These are phyloP conservation scores for Abrostola tripartita DNA, from an alignment of 2,888 invertebrate genomes.

Conservation along the genomic window DNA sequence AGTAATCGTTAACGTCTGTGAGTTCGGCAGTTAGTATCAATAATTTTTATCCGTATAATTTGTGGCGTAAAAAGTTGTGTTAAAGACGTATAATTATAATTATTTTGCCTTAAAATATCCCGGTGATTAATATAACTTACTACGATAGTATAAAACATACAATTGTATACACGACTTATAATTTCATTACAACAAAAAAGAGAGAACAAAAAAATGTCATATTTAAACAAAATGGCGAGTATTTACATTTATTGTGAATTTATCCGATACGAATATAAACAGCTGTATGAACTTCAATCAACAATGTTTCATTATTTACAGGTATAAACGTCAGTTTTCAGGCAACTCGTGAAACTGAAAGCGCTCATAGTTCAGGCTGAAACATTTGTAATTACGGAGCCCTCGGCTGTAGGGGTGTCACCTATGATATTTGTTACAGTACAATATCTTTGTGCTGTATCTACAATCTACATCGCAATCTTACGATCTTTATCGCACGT, in stretches of 20 bases:
- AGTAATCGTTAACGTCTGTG: no score
- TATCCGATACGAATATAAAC: conserved; percentile 35
- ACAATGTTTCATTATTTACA: conserved; percentile 60
- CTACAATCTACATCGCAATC: no score
- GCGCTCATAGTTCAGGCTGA: conserved; percentile 57
- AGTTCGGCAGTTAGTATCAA: no score
- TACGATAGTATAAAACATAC: not conserved
- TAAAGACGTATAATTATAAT: no score
- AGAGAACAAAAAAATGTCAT: conserved; percentile 7
- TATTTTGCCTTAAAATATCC: not conserved
- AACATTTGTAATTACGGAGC: conserved; percentile 62
- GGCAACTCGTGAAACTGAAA: conserved; percentile 54
- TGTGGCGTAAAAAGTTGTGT: no score
- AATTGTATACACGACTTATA: not conserved
- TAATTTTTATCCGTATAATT: no score
- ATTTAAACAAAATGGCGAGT: conserved; percentile 26
- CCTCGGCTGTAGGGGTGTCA: conserved; percentile 39
- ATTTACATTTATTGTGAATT: conserved; percentile 33
- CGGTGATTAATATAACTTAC: not conserved
- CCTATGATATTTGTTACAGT: no score
- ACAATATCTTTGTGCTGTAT: no score
- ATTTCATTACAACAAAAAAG: conserved; percentile 1
- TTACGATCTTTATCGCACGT: no score
- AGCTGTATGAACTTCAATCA: conserved; percentile 47
- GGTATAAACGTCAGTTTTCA: conserved; percentile 54